phyloP scores from a whole-genome alignment of 64 coral and sea anemone genomes.

The Dendrophyllia cribrosa region DNA sequence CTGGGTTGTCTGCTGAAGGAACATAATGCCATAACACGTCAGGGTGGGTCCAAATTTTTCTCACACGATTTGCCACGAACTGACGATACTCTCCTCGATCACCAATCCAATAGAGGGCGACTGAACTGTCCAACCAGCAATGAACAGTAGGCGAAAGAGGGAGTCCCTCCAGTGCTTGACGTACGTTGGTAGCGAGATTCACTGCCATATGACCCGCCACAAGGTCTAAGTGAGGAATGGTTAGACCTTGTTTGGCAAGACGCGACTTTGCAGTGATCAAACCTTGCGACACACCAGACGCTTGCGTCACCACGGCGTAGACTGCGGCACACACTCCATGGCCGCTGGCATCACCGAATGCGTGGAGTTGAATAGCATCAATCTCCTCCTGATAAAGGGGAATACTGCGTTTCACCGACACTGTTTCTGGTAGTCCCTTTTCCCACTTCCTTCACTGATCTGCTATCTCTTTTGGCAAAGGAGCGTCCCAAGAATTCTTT shows the following conservation, averaged over 20 bases:
- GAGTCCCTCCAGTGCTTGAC: slow-evolving; percentile 34
- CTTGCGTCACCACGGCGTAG: slow-evolving; percentile 68
- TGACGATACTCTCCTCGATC: not conserved
- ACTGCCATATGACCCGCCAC: slow-evolving; percentile 80
- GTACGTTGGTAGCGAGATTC: slow-evolving; percentile 65
- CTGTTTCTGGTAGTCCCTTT: slow-evolving; percentile 4
- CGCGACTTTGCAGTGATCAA: slow-evolving; percentile 42
- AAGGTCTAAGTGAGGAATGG: slow-evolving; percentile 63
- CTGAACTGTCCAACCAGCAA: slow-evolving; percentile 64
- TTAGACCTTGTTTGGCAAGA: slow-evolving; percentile 62
- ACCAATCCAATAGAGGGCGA: slow-evolving; percentile 33
- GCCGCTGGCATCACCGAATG: slow-evolving; percentile 67
- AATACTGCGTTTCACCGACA: slow-evolving; percentile 28
- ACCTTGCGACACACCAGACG: slow-evolving; percentile 54
- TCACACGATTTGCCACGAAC: not conserved
- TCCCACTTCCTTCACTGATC: slow-evolving; percentile 52
- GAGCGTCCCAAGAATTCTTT: slow-evolving; percentile 56
- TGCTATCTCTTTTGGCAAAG: slow-evolving; percentile 23
- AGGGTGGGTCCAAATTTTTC: not conserved
- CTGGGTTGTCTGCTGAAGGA: slow-evolving; percentile 63
- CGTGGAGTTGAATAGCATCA: slow-evolving; percentile 59
- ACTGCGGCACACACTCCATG: slow-evolving; percentile 40
- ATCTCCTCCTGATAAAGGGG: slow-evolving; percentile 43
- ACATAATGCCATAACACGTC: slow-evolving; percentile 13
- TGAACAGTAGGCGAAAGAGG: not conserved